Conservation (phyloP, 30 jellyfish, hydroid and myxozoan species). For the Sanderia malayensis region DNA sequence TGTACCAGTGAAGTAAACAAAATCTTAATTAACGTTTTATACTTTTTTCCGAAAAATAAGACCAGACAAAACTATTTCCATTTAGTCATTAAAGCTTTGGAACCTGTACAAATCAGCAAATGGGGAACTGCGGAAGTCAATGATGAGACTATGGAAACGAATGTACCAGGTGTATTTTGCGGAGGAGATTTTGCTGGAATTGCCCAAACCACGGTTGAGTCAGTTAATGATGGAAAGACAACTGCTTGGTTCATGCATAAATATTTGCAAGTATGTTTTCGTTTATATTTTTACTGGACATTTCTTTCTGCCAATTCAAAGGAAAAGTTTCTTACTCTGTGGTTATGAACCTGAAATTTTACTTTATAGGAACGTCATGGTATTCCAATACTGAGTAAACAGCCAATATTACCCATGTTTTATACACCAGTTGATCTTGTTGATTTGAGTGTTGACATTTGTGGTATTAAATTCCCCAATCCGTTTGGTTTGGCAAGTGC, state of each 20-base stretch:
- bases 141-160: constrained; percentile 73
- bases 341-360: too few species aligned
- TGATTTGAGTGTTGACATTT: constrained; percentile 78
- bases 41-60: too few species aligned
- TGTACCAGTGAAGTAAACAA: too few species aligned
- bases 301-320: too few species aligned
- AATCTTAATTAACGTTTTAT: too few species aligned
- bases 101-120: constrained; percentile 66
- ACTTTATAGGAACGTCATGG: constrained; percentile 59
- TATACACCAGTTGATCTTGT: constrained; percentile 84
- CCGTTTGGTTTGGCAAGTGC: constrained; percentile 97
- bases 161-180: constrained; percentile 74
- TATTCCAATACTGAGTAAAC: constrained; percentile 40
- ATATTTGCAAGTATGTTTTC: too few species aligned
- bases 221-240: not conserved
- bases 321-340: too few species aligned
- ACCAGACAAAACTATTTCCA: too few species aligned
- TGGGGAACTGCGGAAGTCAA: constrained; percentile 94
- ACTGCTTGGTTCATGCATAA: constrained; percentile 3
- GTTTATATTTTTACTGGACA: too few species aligned
- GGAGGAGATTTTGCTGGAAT: constrained; percentile 95
- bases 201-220: not conserved
- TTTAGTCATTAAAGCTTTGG: constrained; percentile 69
- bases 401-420: constrained; percentile 79
- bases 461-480: constrained; percentile 89